phyloP scores from a whole-genome alignment of 2,113 vertebrate genomes.

The Mohoua ochrocephala region DNA sequence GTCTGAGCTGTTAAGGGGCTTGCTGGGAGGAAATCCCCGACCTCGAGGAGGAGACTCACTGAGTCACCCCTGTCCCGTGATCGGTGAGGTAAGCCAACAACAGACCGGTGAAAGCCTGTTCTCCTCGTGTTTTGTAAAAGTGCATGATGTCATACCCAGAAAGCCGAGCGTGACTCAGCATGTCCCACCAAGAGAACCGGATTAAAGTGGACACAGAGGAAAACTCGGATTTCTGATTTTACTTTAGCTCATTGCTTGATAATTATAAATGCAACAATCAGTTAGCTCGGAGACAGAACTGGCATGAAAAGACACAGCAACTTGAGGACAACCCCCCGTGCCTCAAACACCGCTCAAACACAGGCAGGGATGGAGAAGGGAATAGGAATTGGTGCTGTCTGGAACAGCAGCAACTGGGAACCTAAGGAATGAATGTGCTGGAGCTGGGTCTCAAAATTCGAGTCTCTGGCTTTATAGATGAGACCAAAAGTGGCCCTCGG shows the following conservation, averaged over 20 bases:
- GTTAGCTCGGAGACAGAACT: background rate
- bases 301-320: background rate
- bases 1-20: background rate
- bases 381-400: background rate
- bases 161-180: conserved; percentile 19
- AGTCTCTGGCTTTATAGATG: background rate
- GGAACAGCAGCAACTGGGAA: background rate
- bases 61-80: conserved; percentile 37
- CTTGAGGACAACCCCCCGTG: background rate
- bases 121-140: conserved; percentile 6
- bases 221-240: background rate
- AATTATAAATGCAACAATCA: background rate
- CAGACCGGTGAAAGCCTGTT: background rate
- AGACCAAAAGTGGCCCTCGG: background rate
- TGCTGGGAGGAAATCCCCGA: background rate
- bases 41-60: background rate
- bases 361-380: background rate
- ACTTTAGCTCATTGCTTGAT: background rate
- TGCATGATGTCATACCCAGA: background rate
- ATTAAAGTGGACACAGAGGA: background rate
- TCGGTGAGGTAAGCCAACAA: background rate
- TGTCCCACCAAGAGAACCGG: background rate
- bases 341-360: background rate
- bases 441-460: background rate
- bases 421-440: background rate